Conservation (phyloP, 1,140 invertebrate genomes). For the Drosophila aff. region DNA sequence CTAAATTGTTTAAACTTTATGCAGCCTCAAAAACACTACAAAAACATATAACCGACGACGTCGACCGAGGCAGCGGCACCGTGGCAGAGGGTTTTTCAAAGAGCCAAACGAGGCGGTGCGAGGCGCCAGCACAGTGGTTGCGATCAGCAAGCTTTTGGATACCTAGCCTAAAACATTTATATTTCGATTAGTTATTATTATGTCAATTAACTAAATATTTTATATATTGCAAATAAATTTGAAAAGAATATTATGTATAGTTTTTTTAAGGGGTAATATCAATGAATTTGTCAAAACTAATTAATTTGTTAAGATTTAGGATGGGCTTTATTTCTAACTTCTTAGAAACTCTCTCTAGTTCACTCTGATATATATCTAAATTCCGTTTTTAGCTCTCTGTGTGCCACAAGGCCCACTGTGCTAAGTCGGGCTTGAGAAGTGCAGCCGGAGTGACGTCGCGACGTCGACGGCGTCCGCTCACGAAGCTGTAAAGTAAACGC, state of each 20-base stretch:
- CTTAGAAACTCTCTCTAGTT: not conserved
- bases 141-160: not conserved
- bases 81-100: constrained; percentile 7
- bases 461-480: constrained; percentile 2
- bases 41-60: constrained; percentile 31
- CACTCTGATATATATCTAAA: not conserved
- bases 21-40: constrained; percentile 58
- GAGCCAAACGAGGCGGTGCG: constrained; percentile 20
- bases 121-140: constrained; percentile 32
- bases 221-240: too few relatives aligned
- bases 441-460: constrained; percentile 23
- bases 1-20: constrained; percentile 76
- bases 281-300: too few relatives aligned
- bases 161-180: too few relatives aligned
- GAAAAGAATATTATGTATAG: too few relatives aligned
- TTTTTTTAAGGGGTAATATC: too few relatives aligned
- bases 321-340: too few relatives aligned
- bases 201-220: too few relatives aligned
- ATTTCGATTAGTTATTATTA: too few relatives aligned
- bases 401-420: constrained; percentile 11
- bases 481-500: constrained; percentile 47
- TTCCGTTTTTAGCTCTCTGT: too few relatives aligned
- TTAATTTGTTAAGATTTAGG: too few relatives aligned
- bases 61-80: constrained; percentile 12
- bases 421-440: constrained; percentile 29